Evolutionary conservation across 2,113 vertebrate species (phyloP).

Genomic region (Halichoerus grypus): DNA sequence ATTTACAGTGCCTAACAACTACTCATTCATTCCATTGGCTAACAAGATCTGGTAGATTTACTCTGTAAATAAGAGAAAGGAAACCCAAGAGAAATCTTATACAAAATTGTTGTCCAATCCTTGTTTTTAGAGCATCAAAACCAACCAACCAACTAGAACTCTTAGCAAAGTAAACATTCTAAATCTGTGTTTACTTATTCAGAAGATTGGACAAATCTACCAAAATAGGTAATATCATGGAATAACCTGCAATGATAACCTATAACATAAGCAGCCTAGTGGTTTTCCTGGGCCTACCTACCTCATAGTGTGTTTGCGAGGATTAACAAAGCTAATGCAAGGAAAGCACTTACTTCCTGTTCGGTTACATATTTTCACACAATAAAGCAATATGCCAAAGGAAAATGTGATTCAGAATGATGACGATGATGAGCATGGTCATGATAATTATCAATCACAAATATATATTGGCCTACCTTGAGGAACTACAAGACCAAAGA

Average conservation of each 20-base stretch:
- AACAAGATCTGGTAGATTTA: background rate
- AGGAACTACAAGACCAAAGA: background rate
- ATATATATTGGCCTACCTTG: background rate
- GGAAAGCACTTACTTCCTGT: background rate
- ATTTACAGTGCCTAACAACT: background rate
- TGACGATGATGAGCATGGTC: background rate
- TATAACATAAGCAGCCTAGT: background rate
- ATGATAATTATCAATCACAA: background rate
- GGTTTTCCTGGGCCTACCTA: background rate
- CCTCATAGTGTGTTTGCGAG: background rate
- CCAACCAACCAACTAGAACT: background rate
- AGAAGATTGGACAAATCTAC: background rate
- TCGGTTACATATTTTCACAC: background rate
- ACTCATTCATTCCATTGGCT: background rate
- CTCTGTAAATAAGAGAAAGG: background rate
- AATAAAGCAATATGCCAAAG: background rate
- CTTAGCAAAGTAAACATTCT: background rate
- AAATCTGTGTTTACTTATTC: background rate
- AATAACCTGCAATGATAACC: background rate
- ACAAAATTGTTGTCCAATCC: background rate
- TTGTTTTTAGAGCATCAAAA: background rate
- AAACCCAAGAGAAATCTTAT: background rate
- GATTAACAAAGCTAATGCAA: background rate
- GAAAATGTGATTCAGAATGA: conserved; percentile 21
- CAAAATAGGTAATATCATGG: background rate